Evolutionary conservation across 35 echinoderm and acorn worm species (phyloP).

Genomic region (Apostichopus parvimensis): DNA sequence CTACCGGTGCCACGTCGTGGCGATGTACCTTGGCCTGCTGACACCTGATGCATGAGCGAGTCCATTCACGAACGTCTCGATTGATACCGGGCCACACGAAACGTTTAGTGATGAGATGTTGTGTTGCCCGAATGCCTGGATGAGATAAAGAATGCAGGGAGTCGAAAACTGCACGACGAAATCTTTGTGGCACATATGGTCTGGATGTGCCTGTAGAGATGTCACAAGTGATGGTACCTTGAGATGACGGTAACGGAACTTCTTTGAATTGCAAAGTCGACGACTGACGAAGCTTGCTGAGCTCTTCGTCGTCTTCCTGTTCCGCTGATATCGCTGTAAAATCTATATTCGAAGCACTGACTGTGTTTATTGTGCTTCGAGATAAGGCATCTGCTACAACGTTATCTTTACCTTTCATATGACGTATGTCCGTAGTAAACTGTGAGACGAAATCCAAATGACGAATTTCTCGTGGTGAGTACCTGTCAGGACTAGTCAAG

Average conservation of each 20-base stretch:
- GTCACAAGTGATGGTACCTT: conserved; percentile 33
- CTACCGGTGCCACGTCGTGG: no score
- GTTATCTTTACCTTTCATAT: no score
- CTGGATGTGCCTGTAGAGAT: conserved; percentile 12
- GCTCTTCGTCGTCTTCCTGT: conserved; percentile 24
- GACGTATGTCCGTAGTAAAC: no score
- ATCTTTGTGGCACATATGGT: conserved; percentile 14
- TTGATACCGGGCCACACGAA: conserved; percentile 78
- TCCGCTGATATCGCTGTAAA: conserved; percentile 30
- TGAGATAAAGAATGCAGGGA: conserved; percentile 19
- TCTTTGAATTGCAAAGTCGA: not conserved
- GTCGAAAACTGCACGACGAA: conserved; percentile 33
- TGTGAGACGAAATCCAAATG: no score
- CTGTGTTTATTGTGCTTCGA: not conserved
- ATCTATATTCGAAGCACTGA: not conserved
- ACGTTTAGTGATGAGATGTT: conserved; percentile 54
- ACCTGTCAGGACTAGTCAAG: no score
- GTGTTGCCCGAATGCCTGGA: conserved; percentile 55
- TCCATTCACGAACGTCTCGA: conserved; percentile 53
- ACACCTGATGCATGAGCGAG: conserved; percentile 56
- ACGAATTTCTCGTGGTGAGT: no score
- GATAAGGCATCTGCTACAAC: no score
- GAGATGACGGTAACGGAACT: not conserved
- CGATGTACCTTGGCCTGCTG: conserved; percentile 4
- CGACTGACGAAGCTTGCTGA: not conserved